These are phyloP conservation scores for Anas platyrhynchos DNA, from an alignment of 2,113 vertebrate species.

Conservation along the genomic window DNA sequence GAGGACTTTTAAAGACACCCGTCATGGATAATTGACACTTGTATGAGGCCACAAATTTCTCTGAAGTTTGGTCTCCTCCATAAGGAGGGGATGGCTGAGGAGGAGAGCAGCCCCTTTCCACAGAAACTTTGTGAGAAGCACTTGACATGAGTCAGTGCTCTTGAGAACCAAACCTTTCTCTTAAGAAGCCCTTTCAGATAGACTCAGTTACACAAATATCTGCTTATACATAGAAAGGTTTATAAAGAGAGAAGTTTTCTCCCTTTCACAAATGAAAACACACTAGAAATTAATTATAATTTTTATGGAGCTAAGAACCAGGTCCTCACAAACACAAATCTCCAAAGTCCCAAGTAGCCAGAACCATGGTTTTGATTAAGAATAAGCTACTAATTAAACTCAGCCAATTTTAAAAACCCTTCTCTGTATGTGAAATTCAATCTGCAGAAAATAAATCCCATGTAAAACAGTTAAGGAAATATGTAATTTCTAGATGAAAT, in stretches of 20 bases:
- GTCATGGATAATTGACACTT: neutral
- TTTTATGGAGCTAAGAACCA: neutral
- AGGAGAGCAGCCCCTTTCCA: neutral
- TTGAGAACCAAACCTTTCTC: neutral
- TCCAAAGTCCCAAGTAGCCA: neutral
- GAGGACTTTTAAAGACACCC: neutral
- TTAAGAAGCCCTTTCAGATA: neutral
- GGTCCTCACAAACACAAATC: neutral
- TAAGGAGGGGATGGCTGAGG: neutral
- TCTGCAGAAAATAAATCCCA: neutral
- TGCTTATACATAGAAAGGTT: accelerated
- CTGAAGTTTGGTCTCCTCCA: neutral
- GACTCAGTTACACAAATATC: neutral
- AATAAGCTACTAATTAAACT: neutral
- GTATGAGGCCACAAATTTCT: neutral
- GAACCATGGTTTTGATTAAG: neutral
- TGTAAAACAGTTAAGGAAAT: neutral
- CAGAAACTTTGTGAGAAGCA: neutral
- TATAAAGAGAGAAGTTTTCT: neutral
- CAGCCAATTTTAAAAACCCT: neutral
- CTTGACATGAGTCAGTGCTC: neutral
- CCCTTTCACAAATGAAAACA: neutral
- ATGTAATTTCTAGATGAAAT: neutral
- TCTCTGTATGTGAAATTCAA: neutral
- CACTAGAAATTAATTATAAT: neutral